A percentile compares a stretch with the other conserved stretches of the same genome.
Evolutionary conservation across 2,113 vertebrate genomes (phyloP).

Genomic region (Hipposideros armiger): DNA sequence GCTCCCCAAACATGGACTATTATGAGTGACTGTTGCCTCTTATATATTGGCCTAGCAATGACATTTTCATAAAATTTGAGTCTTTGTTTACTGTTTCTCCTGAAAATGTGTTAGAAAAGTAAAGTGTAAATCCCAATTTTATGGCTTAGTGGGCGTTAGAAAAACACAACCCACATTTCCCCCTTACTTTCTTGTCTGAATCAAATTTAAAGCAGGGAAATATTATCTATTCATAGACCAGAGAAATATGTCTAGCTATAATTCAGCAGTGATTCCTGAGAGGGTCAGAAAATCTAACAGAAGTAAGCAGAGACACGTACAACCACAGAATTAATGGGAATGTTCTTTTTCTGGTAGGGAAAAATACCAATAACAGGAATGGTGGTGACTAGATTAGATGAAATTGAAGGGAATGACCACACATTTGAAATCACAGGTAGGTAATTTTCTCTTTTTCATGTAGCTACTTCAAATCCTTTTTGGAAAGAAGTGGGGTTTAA

Average conservation of each 20-base stretch:
- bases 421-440: constrained; percentile 97
- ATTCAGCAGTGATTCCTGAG: constrained; percentile 37
- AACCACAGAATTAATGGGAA: constrained; percentile 62
- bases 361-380: constrained; percentile 92
- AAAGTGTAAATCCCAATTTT: constrained; percentile 15
- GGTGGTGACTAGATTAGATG: constrained; percentile 93
- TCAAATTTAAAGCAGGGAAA: constrained; percentile 41
- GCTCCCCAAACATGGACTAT: constrained; percentile 30
- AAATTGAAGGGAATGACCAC: constrained; percentile 90
- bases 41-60: not conserved
- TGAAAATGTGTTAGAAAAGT: not conserved
- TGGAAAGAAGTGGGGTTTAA: constrained; percentile 64
- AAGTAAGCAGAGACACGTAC: not conserved
- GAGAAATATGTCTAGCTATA: not conserved
- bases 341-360: constrained; percentile 88
- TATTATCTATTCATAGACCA: not conserved
- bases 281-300: constrained; percentile 39
- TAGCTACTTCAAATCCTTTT: constrained; percentile 67
- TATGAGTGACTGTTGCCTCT: not conserved
- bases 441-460: constrained; percentile 75
- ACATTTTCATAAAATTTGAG: constrained; percentile 28
- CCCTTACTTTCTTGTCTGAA: constrained; percentile 4
- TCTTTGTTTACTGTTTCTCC: not conserved
- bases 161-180: constrained; percentile 31
- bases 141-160: not conserved